Conservation (phyloP, 2,797 vertebrate genomes). For the Geotrypetes seraphini region DNA sequence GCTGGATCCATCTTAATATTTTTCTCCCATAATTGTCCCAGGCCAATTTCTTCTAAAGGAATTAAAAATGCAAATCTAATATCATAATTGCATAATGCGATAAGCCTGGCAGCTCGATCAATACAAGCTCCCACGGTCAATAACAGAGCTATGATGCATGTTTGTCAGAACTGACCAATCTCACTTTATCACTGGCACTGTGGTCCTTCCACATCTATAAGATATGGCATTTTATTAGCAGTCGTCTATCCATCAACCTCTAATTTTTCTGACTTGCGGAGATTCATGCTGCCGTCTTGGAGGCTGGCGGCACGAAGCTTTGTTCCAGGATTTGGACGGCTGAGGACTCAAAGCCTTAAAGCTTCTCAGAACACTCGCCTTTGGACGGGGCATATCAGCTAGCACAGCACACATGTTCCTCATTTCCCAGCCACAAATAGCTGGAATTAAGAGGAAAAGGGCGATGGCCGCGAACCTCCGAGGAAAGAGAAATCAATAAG, state of each 20-base stretch:
- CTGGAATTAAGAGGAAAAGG: slow-evolving; percentile 25
- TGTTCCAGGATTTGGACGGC: slow-evolving; percentile 18
- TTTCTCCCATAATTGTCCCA: slow-evolving; percentile 45
- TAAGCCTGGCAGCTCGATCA: slow-evolving; percentile 79
- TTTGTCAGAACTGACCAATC: slow-evolving; percentile 54
- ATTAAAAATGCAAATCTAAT: slow-evolving; percentile 98
- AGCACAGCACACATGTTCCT: slow-evolving; percentile 31
- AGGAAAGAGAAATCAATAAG: slow-evolving; percentile 24
- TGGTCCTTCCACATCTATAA: slow-evolving; percentile 39
- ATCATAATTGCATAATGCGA: slow-evolving; percentile 76
- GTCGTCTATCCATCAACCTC: slow-evolving; percentile 46
- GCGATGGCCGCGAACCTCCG: slow-evolving; percentile 14
- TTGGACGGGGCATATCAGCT: slow-evolving; percentile 3
- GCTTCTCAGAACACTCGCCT: slow-evolving; percentile 13
- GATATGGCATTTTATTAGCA: slow-evolving; percentile 50
- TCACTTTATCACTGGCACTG: slow-evolving; percentile 70
- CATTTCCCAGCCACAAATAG: slow-evolving; percentile 40
- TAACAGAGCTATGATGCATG: slow-evolving; percentile 40
- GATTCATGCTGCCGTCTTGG: slow-evolving; percentile 32
- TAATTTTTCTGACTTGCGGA: slow-evolving; percentile 33
- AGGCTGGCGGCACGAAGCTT: slow-evolving; percentile 10
- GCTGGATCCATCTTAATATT: slow-evolving; percentile 49
- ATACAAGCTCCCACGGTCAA: slow-evolving; percentile 62
- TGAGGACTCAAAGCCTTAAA: slow-evolving; percentile 4
- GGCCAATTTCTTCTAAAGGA: slow-evolving; percentile 65